Conservation (phyloP, 2,797 vertebrate genomes). For the Protonibea diacanthus region DNA sequence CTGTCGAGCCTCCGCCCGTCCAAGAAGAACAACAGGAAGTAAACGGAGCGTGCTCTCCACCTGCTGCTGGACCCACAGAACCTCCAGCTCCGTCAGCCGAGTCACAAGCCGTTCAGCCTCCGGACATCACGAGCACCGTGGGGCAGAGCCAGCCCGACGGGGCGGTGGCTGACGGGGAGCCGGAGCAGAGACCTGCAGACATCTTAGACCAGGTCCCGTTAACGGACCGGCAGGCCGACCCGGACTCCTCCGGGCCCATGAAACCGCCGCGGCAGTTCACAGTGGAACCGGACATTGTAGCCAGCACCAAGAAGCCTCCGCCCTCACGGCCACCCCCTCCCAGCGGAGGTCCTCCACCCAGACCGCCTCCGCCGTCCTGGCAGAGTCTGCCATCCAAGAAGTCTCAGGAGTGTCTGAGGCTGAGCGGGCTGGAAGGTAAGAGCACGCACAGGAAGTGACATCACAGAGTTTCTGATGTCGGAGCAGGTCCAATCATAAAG, state of each 20-base stretch:
- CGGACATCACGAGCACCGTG: conserved; percentile 84
- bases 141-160: conserved; percentile 54
- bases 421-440: conserved; percentile 90
- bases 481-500: background rate
- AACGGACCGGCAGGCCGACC: conserved; percentile 75
- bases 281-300: conserved; percentile 96
- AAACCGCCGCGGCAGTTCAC: conserved; percentile 94
- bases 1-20: conserved; percentile 64
- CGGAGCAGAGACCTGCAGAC: conserved; percentile 81
- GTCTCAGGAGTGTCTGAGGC: conserved; percentile 90
- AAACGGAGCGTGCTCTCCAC: conserved; percentile 47
- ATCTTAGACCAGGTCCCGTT: conserved; percentile 84
- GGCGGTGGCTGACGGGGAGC: conserved; percentile 62
- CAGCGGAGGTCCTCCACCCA: conserved; percentile 89
- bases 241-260: conserved; percentile 86
- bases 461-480: no score
- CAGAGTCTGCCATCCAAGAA: conserved; percentile 92
- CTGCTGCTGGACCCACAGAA: conserved; percentile 50
- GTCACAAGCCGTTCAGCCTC: conserved; percentile 74
- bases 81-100: conserved; percentile 44
- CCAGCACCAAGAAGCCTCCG: conserved; percentile 96
- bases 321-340: conserved; percentile 94
- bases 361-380: conserved; percentile 93
- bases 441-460: background rate
- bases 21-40: conserved; percentile 74